Base-by-base conservation (phyloP, 2,797 vertebrate genomes). In the Dryobates pubescens region DNA sequence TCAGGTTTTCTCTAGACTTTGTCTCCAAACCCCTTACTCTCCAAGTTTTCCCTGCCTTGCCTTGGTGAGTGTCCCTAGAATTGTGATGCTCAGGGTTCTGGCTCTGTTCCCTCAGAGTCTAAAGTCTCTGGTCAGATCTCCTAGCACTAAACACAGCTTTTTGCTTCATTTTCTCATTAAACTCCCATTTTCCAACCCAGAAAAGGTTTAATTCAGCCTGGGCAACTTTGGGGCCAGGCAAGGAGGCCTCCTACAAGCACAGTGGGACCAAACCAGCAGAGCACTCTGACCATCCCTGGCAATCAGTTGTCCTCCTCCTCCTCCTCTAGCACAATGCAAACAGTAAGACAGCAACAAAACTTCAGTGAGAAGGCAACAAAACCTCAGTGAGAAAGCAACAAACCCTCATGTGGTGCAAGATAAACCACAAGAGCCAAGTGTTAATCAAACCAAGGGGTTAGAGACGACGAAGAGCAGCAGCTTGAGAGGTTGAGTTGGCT, bases 1-100 rank as follows among this genome's bases (percentile, higher is more conserved):
- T 73, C 29, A 8, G 38, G 32, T 4, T 54, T 67, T 68, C 34
- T 18, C 38, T n/a, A n/a, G n/a, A 22, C 22, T 64, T 63, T 43
- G 57, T 7, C 63, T 88, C 63, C 67, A 59, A 81, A 62, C 20
- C 49, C 53, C 18, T 17, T 32, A 14, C 12, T 9, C 8, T 47
- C 20, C 1, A 6, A 51, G 24, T 45, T 45, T 49, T 65, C 73
- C 36, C 24, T 43, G 59, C 72, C 61, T 81, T 32, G n/a, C 54
- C 49, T 7, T 22, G 47, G 14, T 17, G 41, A 20, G 36, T 36
- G 27, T 18, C 4, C 0, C 0, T 9, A 11, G 76, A 41, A 47
- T 13, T 15, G 1, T 0, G 4, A 10, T 70, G 59, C 56, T 74
- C 4, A 6, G 30, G 57, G 27, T 27, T 54, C 49, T 79, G 22